Evolutionary conservation across 2,797 vertebrate genomes (phyloP).

Genomic region (Macropus fuliginosus): DNA sequence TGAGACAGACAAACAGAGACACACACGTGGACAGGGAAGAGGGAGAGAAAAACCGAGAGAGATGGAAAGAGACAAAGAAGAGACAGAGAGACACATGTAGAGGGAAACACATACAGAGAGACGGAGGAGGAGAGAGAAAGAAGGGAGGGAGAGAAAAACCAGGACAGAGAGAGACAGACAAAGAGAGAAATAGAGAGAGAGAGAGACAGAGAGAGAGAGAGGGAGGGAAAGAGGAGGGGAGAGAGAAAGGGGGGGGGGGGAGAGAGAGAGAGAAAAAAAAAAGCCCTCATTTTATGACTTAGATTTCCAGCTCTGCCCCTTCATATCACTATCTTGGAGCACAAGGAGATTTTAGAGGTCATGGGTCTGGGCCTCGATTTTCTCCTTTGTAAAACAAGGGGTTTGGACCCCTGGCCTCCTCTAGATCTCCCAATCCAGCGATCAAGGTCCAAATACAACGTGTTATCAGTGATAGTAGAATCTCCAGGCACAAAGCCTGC

Average conservation of each 20-base stretch:
- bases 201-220: background rate
- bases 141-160: no score
- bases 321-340: background rate
- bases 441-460: background rate
- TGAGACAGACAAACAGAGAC: background rate
- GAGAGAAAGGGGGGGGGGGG: no score
- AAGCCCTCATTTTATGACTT: background rate
- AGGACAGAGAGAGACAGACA: background rate
- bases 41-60: background rate
- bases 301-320: background rate
- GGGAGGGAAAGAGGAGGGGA: background rate
- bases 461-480: background rate
- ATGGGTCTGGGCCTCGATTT: background rate
- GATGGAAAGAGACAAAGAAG: background rate
- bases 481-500: background rate
- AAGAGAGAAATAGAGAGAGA: background rate
- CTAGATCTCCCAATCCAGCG: background rate
- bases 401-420: background rate
- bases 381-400: background rate
- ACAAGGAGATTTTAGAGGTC: background rate
- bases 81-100: background rate
- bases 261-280: background rate
- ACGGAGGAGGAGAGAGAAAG: background rate
- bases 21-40: background rate
- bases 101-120: no score